Conservation (phyloP, 2,888 invertebrate species). For the Microctonus brassicae region DNA sequence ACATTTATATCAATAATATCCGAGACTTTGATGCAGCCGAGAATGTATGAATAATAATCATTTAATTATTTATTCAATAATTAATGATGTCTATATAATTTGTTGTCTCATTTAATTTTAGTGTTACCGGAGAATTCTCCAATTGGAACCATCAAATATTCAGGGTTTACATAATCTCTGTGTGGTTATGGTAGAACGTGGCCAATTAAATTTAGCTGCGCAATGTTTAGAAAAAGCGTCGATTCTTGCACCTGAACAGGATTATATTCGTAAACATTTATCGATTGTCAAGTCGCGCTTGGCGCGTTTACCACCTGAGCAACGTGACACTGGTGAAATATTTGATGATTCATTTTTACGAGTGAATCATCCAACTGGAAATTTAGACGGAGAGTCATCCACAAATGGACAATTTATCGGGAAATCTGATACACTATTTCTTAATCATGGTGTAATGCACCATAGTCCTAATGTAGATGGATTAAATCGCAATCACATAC, state of each 20-base stretch:
- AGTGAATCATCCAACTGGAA: constrained; percentile 38
- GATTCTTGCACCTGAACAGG: constrained; percentile 87
- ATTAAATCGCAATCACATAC: constrained; percentile 11
- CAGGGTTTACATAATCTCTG: constrained; percentile 97
- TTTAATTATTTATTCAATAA: background rate
- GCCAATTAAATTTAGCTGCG: constrained; percentile 86
- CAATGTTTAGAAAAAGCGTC: constrained; percentile 87
- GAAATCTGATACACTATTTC: constrained; percentile 58
- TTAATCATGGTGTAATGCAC: constrained; percentile 59
- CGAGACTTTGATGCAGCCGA: constrained; percentile 96
- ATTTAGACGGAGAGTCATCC: constrained; percentile 46
- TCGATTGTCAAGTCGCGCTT: constrained; percentile 86
- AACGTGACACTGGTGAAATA: constrained; percentile 58
- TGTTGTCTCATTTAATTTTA: constrained; percentile 66
- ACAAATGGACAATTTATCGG: constrained; percentile 55
- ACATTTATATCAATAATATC: constrained; percentile 95
- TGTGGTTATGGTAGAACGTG: constrained; percentile 94
- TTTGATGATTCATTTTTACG: constrained; percentile 63
- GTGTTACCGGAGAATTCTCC: constrained; percentile 91
- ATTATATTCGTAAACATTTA: constrained; percentile 91
- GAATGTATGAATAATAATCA: constrained; percentile 75
- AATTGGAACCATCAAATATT: constrained; percentile 89
- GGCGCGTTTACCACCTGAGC: constrained; percentile 61
- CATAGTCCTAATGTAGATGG: constrained; percentile 40
- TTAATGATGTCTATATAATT: background rate